These are phyloP conservation scores for Passerina amoena DNA, from an alignment of 2,113 vertebrate species.

Conservation along the genomic window DNA sequence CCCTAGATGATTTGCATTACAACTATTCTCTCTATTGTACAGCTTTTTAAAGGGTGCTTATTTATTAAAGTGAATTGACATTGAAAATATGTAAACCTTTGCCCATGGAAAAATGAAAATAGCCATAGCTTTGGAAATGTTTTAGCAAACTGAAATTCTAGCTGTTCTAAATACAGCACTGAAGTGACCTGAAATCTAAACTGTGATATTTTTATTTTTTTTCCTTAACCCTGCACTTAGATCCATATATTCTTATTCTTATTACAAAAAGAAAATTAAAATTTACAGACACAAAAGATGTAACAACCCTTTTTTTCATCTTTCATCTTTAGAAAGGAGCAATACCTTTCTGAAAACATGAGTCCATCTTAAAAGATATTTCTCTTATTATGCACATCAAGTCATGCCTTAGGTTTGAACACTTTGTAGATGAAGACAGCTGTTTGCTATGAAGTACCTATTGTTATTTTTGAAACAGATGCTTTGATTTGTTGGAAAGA, in stretches of 20 bases:
- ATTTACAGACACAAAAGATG: background rate
- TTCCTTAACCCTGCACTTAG: background rate
- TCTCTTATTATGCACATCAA: background rate
- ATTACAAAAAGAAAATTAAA: background rate
- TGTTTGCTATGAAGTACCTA: slow-evolving; percentile 59
- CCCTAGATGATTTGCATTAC: slow-evolving; percentile 10
- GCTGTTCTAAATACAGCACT: slow-evolving; percentile 28
- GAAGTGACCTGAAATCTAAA: background rate
- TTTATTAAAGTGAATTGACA: slow-evolving; percentile 46
- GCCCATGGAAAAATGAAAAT: slow-evolving; percentile 9
- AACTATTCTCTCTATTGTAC: background rate
- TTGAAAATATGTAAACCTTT: slow-evolving; percentile 37
- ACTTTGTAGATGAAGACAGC: slow-evolving; percentile 37
- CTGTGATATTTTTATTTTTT: background rate
- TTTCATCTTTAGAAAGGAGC: background rate
- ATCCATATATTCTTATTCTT: background rate
- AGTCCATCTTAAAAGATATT: background rate
- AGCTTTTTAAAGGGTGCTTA: background rate
- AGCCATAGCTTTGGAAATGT: slow-evolving; percentile 30
- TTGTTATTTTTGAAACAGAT: slow-evolving; percentile 67
- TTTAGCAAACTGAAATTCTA: slow-evolving; percentile 49
- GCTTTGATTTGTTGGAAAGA: slow-evolving; percentile 62
- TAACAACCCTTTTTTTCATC: accelerated
- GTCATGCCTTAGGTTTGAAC: background rate
- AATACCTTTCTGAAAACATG: background rate